Base-by-base conservation (phyloP, 30 jellyfish, hydroid and myxozoan species). In the Cassiopea xamachana region DNA sequence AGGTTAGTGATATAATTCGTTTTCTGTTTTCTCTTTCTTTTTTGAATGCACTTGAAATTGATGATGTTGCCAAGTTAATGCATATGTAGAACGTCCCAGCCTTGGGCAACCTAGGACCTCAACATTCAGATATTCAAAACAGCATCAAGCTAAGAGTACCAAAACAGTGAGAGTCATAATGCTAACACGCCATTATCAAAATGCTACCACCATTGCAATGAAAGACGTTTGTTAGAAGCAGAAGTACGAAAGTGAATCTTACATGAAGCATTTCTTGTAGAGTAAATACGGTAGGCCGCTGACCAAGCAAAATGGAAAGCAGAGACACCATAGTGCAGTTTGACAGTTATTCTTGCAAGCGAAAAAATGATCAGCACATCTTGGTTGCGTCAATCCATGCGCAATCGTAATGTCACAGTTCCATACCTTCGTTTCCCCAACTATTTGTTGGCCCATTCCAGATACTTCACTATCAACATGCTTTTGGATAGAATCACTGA, bases 281-380 rank as follows among this genome's bases (percentile, higher is more conserved):
- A 83, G 69, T 18, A 88, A 89, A 62, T 79, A 89, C 0, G 98
- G 98, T 9, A 93, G 75, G n/a, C 94, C 97, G 7, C 91, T 87
- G 27, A 93, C 79, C 92, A 93, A 75, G 79, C 96, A 93, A 74
- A 83, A 88, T 19, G 98, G 98, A 79, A 93, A 93, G 61, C 98
- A 93, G 16, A 93, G 75, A 64, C 92, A 84, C 98, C 98, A 93
- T 16, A 93, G 84, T 16, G 84, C 83, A 6, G 91, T 89, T 82
- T 87, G 96, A 10, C 95, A 67, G 17, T 93, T 44, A 75, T 89
- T 89, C 19, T 93, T 85, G 87, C 98, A 93, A n/a, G 93, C 96
- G 46, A 93, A 93, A 83, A 85, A 93, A 55, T 84, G 92, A 72
- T 93, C 98, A 60, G 97, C 98, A 79, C 94, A 93, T 43, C 50